phyloP scores from a whole-genome alignment of 2,113 vertebrate species.

The Perca fluviatilis region DNA sequence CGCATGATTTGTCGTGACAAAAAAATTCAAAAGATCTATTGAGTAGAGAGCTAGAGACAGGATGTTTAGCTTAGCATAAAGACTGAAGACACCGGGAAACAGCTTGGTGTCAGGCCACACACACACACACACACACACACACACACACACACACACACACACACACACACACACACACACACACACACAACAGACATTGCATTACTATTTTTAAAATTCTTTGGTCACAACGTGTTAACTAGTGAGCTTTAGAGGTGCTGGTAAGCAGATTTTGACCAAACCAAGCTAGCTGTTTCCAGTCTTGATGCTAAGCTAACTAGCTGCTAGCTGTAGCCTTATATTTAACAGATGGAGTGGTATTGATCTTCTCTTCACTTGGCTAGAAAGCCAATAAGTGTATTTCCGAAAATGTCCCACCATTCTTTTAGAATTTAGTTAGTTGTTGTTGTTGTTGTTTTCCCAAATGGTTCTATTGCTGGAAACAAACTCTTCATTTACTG shows the following conservation, averaged over 20 bases:
- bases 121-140: too few species aligned
- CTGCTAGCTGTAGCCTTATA: background rate
- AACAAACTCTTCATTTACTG: slow-evolving; percentile 51
- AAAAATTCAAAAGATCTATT: too few species aligned
- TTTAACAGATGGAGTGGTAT: background rate
- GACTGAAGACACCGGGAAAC: too few species aligned
- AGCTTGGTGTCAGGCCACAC: too few species aligned
- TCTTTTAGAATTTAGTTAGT: background rate
- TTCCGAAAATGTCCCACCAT: background rate
- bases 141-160: too few species aligned
- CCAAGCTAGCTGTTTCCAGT: background rate
- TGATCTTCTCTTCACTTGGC: background rate
- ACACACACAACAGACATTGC: too few species aligned
- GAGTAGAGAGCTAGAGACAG: too few species aligned
- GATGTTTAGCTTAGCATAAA: too few species aligned
- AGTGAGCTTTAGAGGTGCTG: background rate
- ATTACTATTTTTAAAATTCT: too few species aligned
- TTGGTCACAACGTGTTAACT: background rate
- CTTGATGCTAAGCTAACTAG: background rate
- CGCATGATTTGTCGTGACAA: too few species aligned
- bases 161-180: too few species aligned
- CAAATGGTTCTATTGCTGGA: slow-evolving; percentile 23
- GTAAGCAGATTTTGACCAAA: background rate
- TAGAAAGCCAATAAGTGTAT: background rate
- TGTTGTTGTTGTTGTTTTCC: background rate